Percentiles rank a stretch among this genome's conserved stretches.
Evolutionary conservation across 64 coral and sea anemone genomes (phyloP).

Genomic region (Acropora yongei): DNA sequence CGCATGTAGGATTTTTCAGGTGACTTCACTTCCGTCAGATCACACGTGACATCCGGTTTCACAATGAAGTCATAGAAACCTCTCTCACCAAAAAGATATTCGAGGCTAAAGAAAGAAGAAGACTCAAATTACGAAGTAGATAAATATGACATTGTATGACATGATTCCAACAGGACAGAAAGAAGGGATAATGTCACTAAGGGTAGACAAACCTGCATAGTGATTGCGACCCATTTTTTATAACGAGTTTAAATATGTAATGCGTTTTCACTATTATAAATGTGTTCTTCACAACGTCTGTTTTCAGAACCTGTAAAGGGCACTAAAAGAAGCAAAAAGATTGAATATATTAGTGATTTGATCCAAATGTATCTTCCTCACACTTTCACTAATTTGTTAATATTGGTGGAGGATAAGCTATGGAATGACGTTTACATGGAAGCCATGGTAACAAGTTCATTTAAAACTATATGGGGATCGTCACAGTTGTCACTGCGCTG

Average conservation of each 20-base stretch:
- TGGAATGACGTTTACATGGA: no score
- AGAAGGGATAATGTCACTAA: no score
- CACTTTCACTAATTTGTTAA: no score
- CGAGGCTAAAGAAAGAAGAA: not conserved
- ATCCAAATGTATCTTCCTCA: not conserved
- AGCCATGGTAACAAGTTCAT: no score
- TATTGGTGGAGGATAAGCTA: no score
- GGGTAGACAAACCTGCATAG: constrained; percentile 36
- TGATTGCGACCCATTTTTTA: constrained; percentile 3
- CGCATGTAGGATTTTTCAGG: constrained; percentile 61
- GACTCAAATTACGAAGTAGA: no score
- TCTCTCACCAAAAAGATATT: constrained; percentile 51
- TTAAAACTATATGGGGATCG: no score
- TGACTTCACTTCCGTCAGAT: constrained; percentile 21
- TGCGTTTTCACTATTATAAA: constrained; percentile 15
- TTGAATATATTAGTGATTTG: not conserved
- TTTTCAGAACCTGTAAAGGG: constrained; percentile 21
- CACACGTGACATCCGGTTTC: constrained; percentile 3
- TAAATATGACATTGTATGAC: no score
- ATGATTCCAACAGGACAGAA: no score
- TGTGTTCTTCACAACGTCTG: not conserved
- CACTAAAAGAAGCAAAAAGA: constrained; percentile 22
- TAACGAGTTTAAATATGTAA: constrained; percentile 25
- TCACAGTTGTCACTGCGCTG: no score
- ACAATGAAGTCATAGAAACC: constrained; percentile 56